Evolutionary conservation across 2,797 vertebrate genomes (phyloP), one percentile per base, ranked within the genome.

Genomic region (Pristis pectinata): DNA sequence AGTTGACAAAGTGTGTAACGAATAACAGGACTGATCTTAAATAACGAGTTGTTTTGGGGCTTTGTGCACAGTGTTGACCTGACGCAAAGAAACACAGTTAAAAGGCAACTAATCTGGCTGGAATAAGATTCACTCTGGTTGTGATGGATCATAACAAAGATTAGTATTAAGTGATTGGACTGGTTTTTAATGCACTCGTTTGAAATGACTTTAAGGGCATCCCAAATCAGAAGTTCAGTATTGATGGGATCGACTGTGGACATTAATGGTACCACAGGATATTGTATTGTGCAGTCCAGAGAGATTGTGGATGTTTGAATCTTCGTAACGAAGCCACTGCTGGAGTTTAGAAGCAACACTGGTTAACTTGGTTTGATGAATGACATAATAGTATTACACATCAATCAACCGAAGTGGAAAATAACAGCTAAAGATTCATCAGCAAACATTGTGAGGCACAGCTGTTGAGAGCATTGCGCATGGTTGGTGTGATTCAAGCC

Each of bases 11-110:
- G 17, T 53, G 44, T 94, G 92, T 94, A 56, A 22, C 6, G 30
- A 49, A 76, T 76, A 72, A 94, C 6, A 44, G 92, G 17, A 94
- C 92, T 53, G 92, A 76, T n/a, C 70, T 74, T 94, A 56, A 94
- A 76, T 74, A 93, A 93, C 56, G 30, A 27, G 41, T n/a, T 94
- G 15, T 76, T 94, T 94, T 74, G 92, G 70, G 70, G 92, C 92
- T 76, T 93, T 76, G 2, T 76, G 49, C 92, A 94, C 92, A 76
- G 44, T 70, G 41, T 27, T 94, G 92, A 30, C 44, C 27, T 53
- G 49, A 49, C 56, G 44, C 27, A 91, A 41, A 72, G 92, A 93
- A 15, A 22, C 41, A 15, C 67, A 93, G 70, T 94, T 76, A 59
- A 76, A 76, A 94, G 92, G 44, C 44, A 94, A n/a, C 49, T 72